Evolutionary conservation across 2,113 vertebrate genomes (phyloP).

Genomic region (Pseudorectes ferrugineus): DNA sequence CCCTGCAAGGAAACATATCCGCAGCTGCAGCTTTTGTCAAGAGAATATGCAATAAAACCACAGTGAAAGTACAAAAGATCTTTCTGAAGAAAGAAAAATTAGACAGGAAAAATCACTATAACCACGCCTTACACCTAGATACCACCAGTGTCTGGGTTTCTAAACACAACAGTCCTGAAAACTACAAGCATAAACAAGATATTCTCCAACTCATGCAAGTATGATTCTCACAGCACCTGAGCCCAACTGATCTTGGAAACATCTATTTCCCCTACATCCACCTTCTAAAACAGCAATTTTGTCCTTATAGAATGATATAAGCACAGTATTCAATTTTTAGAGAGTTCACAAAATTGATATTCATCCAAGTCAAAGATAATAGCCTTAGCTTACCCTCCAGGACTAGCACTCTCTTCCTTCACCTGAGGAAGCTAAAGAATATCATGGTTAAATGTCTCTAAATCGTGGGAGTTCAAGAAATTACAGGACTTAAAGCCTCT

Average conservation of each 20-base stretch:
- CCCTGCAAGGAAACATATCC: conserved; percentile 71
- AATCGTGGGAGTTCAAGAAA: background rate
- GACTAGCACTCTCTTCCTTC: background rate
- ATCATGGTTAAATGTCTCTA: background rate
- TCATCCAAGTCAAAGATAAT: background rate
- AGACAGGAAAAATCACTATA: background rate
- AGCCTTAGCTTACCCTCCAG: background rate
- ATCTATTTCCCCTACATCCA: background rate
- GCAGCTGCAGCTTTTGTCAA: background rate
- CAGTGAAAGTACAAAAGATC: background rate
- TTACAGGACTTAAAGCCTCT: background rate
- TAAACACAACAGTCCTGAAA: background rate
- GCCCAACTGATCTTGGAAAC: background rate
- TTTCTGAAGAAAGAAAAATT: background rate
- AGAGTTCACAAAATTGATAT: background rate
- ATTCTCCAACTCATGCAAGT: background rate
- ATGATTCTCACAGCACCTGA: background rate
- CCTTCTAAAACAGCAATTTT: background rate
- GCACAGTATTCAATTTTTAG: background rate
- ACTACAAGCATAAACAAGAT: background rate
- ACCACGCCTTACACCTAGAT: background rate
- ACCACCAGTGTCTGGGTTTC: background rate
- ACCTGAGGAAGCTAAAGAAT: background rate
- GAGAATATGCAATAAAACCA: background rate
- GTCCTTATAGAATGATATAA: background rate